Conservation (phyloP, 2,797 vertebrate species). For the Typhlichthys eigenmanni region DNA sequence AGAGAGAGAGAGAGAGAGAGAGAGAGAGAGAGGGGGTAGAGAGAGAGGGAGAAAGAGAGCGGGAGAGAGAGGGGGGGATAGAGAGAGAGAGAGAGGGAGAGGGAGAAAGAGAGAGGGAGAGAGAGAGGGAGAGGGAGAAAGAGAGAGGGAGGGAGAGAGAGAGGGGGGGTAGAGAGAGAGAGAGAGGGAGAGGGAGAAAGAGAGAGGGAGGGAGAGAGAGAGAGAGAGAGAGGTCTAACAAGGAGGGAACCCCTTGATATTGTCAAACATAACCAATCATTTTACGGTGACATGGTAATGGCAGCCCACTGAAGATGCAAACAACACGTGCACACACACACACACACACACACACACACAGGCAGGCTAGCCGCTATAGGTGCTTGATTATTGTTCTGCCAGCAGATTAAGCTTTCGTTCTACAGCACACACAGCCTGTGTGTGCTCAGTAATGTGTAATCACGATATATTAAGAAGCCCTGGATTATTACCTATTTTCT, state of each 20-base stretch:
- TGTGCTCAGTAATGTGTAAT: too few relatives aligned
- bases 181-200: slow-evolving; percentile 4
- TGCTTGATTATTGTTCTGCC: too few relatives aligned
- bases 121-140: slow-evolving; percentile 14
- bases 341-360: background rate
- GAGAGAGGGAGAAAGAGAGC: slow-evolving; percentile 12
- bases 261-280: slow-evolving; percentile 51
- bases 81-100: too few relatives aligned
- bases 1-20: too few relatives aligned
- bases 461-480: too few relatives aligned
- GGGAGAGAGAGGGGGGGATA: background rate
- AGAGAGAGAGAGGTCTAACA: background rate
- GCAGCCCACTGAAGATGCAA: background rate
- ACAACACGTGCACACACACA: too few relatives aligned
- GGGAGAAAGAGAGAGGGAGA: background rate
- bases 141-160: background rate
- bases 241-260: slow-evolving; percentile 27
- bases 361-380: too few relatives aligned
- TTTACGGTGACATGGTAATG: slow-evolving; percentile 40
- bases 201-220: slow-evolving; percentile 1
- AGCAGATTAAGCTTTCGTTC: too few relatives aligned
- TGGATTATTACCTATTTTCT: too few relatives aligned
- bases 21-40: background rate
- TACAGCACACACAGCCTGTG: too few relatives aligned
- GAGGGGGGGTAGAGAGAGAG: background rate